A percentile compares a stretch with the other conserved stretches of the same genome.
Conservation (phyloP, 2,888 invertebrate species). For the Sphaeridia pumilis region DNA sequence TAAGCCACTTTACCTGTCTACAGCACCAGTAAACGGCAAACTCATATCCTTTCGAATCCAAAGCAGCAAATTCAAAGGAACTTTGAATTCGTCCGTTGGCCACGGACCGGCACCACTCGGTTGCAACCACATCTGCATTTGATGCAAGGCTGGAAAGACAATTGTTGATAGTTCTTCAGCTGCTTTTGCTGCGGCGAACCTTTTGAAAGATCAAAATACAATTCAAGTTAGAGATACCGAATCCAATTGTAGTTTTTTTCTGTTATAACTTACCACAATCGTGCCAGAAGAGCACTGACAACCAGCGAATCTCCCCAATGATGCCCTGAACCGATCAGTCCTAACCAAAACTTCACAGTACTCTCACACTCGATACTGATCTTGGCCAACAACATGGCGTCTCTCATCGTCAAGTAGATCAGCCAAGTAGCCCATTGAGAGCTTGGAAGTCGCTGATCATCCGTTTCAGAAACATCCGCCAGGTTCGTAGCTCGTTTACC, state of each 20-base stretch:
- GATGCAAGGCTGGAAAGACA: constrained; percentile 23
- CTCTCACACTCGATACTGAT: constrained; percentile 31
- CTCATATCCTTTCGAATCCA: constrained; percentile 13
- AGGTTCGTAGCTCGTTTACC: background rate
- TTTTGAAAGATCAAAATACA: constrained; percentile 14
- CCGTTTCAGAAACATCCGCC: background rate
- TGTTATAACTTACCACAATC: constrained; percentile 27
- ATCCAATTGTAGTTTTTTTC: background rate
- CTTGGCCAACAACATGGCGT: constrained; percentile 31
- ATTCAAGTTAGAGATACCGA: background rate
- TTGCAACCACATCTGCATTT: constrained; percentile 17
- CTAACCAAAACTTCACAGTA: constrained; percentile 31
- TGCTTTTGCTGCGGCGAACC: constrained; percentile 26
- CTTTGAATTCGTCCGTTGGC: constrained; percentile 26
- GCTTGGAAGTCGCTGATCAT: constrained; percentile 24
- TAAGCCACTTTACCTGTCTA: background rate
- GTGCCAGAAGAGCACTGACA: constrained; percentile 27
- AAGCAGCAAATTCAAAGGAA: constrained; percentile 21
- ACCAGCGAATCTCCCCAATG: constrained; percentile 35
- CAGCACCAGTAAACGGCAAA: constrained; percentile 9
- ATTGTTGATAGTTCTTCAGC: constrained; percentile 19
- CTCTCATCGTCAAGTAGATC: constrained; percentile 28
- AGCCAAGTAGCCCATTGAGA: constrained; percentile 34
- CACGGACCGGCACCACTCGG: constrained; percentile 29
- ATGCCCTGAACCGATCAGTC: constrained; percentile 32